These are phyloP conservation scores for Danio choprae DNA, from an alignment of 2,797 vertebrate species.

Conservation along the genomic window DNA sequence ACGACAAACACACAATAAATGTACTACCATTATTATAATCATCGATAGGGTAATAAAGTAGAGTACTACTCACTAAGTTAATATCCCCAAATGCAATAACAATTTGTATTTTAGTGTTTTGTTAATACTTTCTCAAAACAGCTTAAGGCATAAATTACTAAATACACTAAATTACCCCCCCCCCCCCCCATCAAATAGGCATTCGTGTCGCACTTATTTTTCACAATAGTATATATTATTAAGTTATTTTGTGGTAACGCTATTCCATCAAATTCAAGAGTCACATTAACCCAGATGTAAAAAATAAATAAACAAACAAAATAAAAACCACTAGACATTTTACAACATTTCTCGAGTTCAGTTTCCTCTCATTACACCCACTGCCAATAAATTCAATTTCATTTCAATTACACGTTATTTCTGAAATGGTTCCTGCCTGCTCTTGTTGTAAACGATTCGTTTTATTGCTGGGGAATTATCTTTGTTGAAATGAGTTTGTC, in stretches of 20 bases:
- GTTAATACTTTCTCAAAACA: neutral
- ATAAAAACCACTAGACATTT: constrained; percentile 42
- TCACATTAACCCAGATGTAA: neutral
- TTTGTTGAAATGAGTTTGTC: constrained; percentile 84
- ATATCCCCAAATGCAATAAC: neutral
- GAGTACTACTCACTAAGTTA: neutral
- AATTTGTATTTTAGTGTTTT: neutral
- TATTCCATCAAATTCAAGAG: constrained; percentile 10
- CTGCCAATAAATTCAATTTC: constrained; percentile 58
- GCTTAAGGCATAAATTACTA: neutral
- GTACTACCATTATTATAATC: neutral
- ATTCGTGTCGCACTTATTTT: neutral
- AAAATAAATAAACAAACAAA: neutral
- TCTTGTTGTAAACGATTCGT: constrained; percentile 73
- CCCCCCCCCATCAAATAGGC: neutral
- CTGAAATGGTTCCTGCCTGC: constrained; percentile 67
- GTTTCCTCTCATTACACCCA: constrained; percentile 53
- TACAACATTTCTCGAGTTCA: constrained; percentile 16
- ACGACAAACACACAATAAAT: neutral
- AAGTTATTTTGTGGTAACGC: neutral
- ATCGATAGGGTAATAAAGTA: neutral
- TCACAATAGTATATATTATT: neutral
- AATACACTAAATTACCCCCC: too few relatives aligned
- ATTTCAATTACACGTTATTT: constrained; percentile 68
- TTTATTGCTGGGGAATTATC: constrained; percentile 79